Conservation (phyloP, 2,113 vertebrate species). For the Chaenocephalus aceratus region DNA sequence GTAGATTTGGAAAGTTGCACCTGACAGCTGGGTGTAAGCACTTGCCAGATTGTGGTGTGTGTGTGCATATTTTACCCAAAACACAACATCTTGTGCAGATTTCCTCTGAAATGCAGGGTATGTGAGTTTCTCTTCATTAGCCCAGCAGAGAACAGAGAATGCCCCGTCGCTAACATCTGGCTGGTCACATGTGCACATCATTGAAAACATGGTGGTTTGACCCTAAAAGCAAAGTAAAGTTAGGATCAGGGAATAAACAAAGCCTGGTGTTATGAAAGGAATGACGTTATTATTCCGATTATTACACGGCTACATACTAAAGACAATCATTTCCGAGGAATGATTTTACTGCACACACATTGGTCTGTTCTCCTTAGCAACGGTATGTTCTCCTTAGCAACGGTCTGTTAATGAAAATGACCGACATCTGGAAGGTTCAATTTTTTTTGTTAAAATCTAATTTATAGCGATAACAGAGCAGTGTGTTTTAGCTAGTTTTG, state of each 20-base stretch:
- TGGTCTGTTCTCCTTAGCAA: too few relatives aligned
- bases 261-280: too few relatives aligned
- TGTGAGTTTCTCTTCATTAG: constrained; percentile 8
- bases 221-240: neutral
- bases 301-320: too few relatives aligned
- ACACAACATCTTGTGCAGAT: constrained; percentile 8
- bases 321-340: too few relatives aligned
- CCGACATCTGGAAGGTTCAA: too few relatives aligned
- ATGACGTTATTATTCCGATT: too few relatives aligned
- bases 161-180: constrained; percentile 32
- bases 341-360: too few relatives aligned
- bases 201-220: constrained; percentile 6
- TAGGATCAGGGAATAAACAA: neutral
- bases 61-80: constrained; percentile 12
- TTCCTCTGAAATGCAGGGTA: constrained; percentile 5
- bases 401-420: too few relatives aligned
- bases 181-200: constrained; percentile 3
- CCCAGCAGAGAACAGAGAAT: neutral
- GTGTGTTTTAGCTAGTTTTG: too few relatives aligned
- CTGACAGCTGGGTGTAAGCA: constrained; percentile 22
- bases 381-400: too few relatives aligned
- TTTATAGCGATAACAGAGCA: too few relatives aligned
- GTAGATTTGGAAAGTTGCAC: constrained; percentile 31
- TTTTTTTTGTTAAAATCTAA: too few relatives aligned
- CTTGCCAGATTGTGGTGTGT: constrained; percentile 6